Base-by-base conservation (phyloP, 2,113 vertebrate species). In the Lethenteron reissneri region DNA sequence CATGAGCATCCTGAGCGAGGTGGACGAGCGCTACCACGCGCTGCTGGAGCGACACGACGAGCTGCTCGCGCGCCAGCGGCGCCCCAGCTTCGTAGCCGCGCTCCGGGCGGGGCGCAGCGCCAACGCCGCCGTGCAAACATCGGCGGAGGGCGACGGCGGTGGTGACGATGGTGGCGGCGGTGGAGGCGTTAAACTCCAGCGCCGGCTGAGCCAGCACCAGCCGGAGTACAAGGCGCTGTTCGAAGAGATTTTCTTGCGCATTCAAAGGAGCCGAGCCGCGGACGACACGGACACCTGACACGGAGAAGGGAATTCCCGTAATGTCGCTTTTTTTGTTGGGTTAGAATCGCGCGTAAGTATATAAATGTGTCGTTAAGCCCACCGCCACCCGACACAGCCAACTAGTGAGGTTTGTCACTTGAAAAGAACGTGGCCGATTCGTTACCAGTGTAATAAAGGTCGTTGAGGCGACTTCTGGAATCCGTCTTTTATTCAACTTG, bases 161-260 rank as follows among this genome's bases (percentile, higher is more conserved):
- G 74, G 79, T 89, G 79, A 74, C 84, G 41, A 41, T 5, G 41
- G 41, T 5, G 41, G 41, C 6, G 41, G 1, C 6, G 41, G 41
- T 6, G 3, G 41, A 41, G 41, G 41, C 41, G 41, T 41, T 5
- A 41, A 41, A 41, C 41, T 41, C 41, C 41, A 41, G 41, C 41
- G 41, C 41, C 78, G 90, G 75, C 84, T 94, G 75, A 87, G 91
- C 75, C 92, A 96, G 78, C 92, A 89, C 80, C 89, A 94, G 58
- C 92, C 94, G 0, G 94, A 99, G 78, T 99, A 99, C 83, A 99
- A 99, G 78, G 87, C 91, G 3, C 87, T 99, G 70, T 99, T 99
- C 80, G 92, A 96, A 71, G 94, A 99, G 81, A 99, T 99, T 81
- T 99, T 99, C 79, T 90, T 89, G 73, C 86, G 92, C 69, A 83